Evolutionary conservation across 2,113 vertebrate species (phyloP), one percentile per base, ranked within the genome.

Genomic region (Macrotus californicus): DNA sequence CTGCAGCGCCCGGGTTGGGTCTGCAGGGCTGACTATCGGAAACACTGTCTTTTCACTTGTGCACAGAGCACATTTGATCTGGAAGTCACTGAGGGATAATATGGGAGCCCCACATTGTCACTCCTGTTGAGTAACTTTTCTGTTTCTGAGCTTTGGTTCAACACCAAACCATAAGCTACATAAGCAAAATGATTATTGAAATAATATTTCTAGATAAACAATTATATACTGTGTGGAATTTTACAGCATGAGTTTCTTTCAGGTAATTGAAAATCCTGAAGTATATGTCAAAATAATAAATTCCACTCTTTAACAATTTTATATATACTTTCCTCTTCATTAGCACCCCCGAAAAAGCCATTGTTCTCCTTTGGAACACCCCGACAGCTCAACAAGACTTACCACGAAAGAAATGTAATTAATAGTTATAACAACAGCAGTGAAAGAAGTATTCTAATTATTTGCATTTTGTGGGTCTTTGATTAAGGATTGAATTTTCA

Each of bases 381-480:
- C 92, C 94, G 82, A 85, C 97, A 11, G 7, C 88, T 97, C 92
- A 98, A 98, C 96, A 97, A 98, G 94, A 97, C 96, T 96, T 96
- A 95, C 95, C 96, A 87, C 96, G 97, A 98, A 97, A 97, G 96
- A 94, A 94, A 93, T 95, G 94, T 94, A 97, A 97, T 98, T 98
- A 98, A 97, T 97, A 97, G 97, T 97, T 97, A 97, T 87, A 95
- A 96, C 96, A 97, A 92, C 96, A 98, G 96, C 96, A 96, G 92
- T 95, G 94, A 91, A 83, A 91, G 24, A 98, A 97, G 97, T 96
- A 97, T 94, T 97, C 97, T 97, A 97, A 94, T 98, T 97, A 82
- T 97, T 87, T 98, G 95, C 0, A 96, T 98, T 97, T 98, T 96
- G 97, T 97, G 97, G 96, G 96, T 98, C 97, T 97, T 97, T 97